Evolutionary conservation across 2,113 vertebrate genomes (phyloP), one percentile per base, ranked within the genome.

Genomic region (Corapipo altera): DNA sequence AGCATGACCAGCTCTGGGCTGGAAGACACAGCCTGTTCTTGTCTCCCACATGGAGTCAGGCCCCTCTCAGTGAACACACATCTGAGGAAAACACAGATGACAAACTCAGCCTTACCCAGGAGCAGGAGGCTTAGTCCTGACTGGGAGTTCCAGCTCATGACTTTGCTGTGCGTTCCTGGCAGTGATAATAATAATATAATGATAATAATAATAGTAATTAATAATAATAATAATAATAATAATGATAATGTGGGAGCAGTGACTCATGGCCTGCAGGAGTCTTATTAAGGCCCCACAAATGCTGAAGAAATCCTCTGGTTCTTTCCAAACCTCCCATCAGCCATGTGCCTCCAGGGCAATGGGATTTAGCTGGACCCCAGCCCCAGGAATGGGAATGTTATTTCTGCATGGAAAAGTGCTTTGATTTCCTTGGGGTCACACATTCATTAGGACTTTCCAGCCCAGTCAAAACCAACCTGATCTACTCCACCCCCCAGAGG

Each of bases 241-340:
- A 9, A 55, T 70, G 32, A 55, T 46, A 23, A 14, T 3, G 3
- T 67, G 61, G 48, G 51, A 81, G 73, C 73, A 71, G 18, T 87
- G 65, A 83, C 44, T 91, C 66, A 76, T 5, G n/a, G 67, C n/a
- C 59, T 90, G 49, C 67, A 70, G 64, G 41, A 96, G 76, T 26
- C 43, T 81, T 70, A 13, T 21, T 30, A 15, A 88, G 41, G 41
- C 18, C 32, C 41, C 46, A 54, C 9, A 59, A 41, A 57, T 6
- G 2, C 35, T 67, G 8, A n/a, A 89, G 69, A 93, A 94, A 91
- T 32, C 4, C 24, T 61, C 57, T 39, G 51, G 16, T 28, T 77
- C 30, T 72, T 85, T 48, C 49, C 55, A 84, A 61, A 77, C 30
- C 32, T 84, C 24, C 30, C 2, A 0, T 22, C 15, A 6, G 19